Conservation (phyloP, 2,888 invertebrate species). For the Zhuqinia jingwanae region DNA sequence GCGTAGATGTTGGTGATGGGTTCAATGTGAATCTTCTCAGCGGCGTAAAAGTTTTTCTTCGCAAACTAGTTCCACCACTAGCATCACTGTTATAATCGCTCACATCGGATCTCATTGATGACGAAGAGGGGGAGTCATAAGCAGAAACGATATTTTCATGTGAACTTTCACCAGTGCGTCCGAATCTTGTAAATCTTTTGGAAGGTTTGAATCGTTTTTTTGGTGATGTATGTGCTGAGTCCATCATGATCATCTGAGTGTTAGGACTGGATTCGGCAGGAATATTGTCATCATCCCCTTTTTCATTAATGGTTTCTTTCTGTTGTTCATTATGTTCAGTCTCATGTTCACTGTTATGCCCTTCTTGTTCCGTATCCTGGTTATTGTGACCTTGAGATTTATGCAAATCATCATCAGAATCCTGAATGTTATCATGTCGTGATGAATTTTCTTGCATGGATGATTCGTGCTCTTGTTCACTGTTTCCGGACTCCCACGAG, state of each 20-base stretch:
- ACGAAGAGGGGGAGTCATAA: background rate
- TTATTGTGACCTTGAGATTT: background rate
- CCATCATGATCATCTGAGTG: background rate
- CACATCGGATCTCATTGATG: background rate
- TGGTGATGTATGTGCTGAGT: background rate
- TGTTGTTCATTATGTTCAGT: background rate
- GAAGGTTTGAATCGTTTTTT: constrained; percentile 20
- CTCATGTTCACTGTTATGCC: background rate
- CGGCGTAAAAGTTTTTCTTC: constrained; percentile 11
- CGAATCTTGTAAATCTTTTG: background rate
- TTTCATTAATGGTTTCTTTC: background rate
- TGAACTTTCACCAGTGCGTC: constrained; percentile 10
- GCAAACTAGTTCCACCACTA: no score
- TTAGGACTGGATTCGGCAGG: constrained; percentile 48
- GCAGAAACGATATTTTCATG: background rate
- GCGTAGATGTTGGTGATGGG: background rate
- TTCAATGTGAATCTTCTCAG: constrained; percentile 6
- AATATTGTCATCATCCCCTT: constrained; percentile 22
- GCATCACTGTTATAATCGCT: background rate
- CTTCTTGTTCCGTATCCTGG: background rate
- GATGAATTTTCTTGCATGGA: constrained; percentile 21
- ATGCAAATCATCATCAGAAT: background rate
- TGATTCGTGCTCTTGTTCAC: background rate
- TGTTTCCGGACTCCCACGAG: background rate
- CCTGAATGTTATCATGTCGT: background rate